These are phyloP conservation scores for Conger conger DNA, from an alignment of 2,113 vertebrate genomes.

Conservation along the genomic window DNA sequence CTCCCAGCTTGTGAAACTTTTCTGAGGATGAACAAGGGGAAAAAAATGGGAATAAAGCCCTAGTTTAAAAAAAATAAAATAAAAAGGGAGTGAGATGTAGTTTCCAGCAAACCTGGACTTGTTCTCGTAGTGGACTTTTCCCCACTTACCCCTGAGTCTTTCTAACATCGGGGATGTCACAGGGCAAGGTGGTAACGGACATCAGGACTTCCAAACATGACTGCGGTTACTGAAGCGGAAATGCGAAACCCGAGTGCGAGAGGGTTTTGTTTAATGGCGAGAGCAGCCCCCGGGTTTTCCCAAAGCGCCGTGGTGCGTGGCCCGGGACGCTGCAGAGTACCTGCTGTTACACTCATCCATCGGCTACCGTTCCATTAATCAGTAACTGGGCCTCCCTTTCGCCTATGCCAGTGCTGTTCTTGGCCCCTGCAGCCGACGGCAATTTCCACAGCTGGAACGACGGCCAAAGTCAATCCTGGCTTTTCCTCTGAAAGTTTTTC, in stretches of 20 bases:
- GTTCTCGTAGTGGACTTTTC: not conserved
- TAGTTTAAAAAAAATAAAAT: too few species aligned
- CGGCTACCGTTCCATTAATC: conserved; percentile 58
- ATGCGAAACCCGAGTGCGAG: not conserved
- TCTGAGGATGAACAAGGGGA: not conserved
- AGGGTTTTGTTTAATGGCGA: not conserved
- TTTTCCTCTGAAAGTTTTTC: conserved; percentile 48
- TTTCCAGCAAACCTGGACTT: not conserved
- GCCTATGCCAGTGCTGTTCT: conserved; percentile 62
- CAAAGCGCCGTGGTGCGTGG: not conserved
- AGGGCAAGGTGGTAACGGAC: not conserved
- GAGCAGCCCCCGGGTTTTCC: not conserved
- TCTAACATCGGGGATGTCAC: not conserved
- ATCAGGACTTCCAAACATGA: not conserved
- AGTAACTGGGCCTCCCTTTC: conserved; percentile 56
- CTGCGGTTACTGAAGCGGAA: not conserved
- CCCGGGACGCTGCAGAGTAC: conserved; percentile 2
- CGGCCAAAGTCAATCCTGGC: conserved; percentile 67
- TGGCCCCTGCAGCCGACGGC: conserved; percentile 48
- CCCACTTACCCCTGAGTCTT: not conserved
- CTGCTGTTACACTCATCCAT: conserved; percentile 27
- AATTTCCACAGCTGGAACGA: conserved; percentile 57
- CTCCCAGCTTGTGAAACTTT: not conserved
- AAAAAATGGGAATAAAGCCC: not conserved
- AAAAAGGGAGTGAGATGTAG: not conserved